Conservation (phyloP, 2,888 invertebrate species). For the Hydrotaea cyrtoneurina region DNA sequence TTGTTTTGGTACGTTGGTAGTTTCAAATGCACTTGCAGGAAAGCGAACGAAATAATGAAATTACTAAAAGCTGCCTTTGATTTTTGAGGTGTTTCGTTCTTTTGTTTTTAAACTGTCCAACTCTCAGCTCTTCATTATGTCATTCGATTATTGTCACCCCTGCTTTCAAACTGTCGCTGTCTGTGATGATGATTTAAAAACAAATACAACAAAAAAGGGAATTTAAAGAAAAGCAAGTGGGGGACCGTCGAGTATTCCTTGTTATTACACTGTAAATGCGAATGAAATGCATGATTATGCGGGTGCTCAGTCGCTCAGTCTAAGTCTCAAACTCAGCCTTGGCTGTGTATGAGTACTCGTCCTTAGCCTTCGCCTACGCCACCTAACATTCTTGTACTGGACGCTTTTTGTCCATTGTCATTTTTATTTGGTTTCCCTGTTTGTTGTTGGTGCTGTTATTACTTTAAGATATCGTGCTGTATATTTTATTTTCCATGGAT, state of each 20-base stretch:
- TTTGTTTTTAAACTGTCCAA: no score
- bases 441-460: neutral
- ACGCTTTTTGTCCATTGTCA: neutral
- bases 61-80: neutral
- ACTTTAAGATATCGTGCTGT: neutral
- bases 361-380: no score
- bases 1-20: no score
- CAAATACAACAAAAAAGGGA: neutral
- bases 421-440: neutral
- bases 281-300: constrained; percentile 14
- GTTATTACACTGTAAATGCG: neutral
- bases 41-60: neutral
- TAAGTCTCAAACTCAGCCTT: neutral
- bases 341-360: no score
- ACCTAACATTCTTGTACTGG: neutral
- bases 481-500: constrained; percentile 9
- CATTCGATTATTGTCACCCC: neutral
- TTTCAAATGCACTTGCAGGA: no score
- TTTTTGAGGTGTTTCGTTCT: neutral
- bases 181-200: no score
- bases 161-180: neutral
- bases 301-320: neutral
- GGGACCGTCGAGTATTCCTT: neutral
- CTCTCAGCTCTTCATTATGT: neutral
- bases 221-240: neutral